Percentiles rank a stretch among this genome's conserved stretches.
Conservation (phyloP, 2,113 vertebrate genomes). For the Danionella cerebrum region DNA sequence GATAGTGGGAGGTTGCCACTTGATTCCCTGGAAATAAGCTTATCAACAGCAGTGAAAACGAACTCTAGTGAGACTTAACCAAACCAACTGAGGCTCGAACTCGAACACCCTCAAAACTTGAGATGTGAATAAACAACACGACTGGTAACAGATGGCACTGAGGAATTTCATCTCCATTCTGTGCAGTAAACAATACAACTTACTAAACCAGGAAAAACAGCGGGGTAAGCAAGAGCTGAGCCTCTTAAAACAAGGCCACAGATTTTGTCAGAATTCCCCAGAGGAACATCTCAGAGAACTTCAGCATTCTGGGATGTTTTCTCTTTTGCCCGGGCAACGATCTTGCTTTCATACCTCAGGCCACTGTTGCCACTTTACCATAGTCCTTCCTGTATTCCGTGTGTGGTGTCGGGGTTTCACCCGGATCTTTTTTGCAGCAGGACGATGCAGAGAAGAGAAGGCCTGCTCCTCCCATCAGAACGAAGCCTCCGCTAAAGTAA, state of each 20-base stretch:
- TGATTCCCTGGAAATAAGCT: too few relatives aligned
- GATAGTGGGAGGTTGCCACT: too few relatives aligned
- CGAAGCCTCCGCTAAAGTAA: constrained; percentile 75
- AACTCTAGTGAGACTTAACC: too few relatives aligned
- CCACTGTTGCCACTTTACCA: constrained; percentile 66
- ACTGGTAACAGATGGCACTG: neutral
- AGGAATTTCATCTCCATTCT: neutral
- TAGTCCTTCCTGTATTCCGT: constrained; percentile 49
- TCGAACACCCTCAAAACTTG: neutral
- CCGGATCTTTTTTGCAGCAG: constrained; percentile 53
- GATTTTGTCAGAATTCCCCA: neutral
- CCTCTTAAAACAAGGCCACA: constrained; percentile 39
- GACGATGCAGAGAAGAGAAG: constrained; percentile 65
- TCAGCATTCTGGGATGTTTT: too few relatives aligned
- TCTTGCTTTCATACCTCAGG: constrained; percentile 41
- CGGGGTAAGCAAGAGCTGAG: neutral
- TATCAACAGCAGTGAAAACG: too few relatives aligned
- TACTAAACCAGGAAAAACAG: neutral
- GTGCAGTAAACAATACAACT: neutral
- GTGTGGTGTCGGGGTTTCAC: constrained; percentile 47
- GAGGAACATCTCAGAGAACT: neutral
- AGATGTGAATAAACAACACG: neutral
- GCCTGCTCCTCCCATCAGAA: constrained; percentile 68
- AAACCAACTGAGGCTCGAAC: neutral
- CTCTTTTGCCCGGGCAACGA: too few relatives aligned